Evolutionary conservation across 2,888 invertebrate genomes (phyloP).

Genomic region (Ornithoptera priamus): DNA sequence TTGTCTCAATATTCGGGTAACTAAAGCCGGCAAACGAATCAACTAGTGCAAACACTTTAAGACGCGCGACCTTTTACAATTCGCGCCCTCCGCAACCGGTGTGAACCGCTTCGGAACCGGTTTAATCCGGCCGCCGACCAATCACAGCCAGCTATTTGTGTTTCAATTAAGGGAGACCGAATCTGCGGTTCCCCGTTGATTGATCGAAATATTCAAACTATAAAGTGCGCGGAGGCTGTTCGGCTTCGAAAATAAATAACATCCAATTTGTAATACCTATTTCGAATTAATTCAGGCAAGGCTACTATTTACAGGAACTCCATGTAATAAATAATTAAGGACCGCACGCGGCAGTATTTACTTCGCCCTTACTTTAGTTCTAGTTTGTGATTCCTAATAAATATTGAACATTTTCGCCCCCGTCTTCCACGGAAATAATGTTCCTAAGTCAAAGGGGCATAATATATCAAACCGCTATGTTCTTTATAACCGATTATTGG

Average conservation of each 20-base stretch:
- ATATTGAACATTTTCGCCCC: slow-evolving; percentile 15
- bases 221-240: slow-evolving; percentile 25
- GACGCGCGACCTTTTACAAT: slow-evolving; percentile 47
- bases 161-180: slow-evolving; percentile 68
- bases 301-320: slow-evolving; percentile 21
- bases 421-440: slow-evolving; percentile 18
- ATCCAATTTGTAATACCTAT: slow-evolving; percentile 31
- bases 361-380: slow-evolving; percentile 19
- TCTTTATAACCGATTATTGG: slow-evolving; percentile 8
- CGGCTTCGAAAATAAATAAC: slow-evolving; percentile 31
- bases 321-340: slow-evolving; percentile 30
- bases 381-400: slow-evolving; percentile 21
- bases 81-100: slow-evolving; percentile 50
- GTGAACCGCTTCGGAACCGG: slow-evolving; percentile 51
- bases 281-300: slow-evolving; percentile 29
- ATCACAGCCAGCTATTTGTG: slow-evolving; percentile 72
- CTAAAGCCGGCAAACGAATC: slow-evolving; percentile 20
- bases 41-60: slow-evolving; percentile 43
- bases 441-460: slow-evolving; percentile 10
- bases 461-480: slow-evolving; percentile 10
- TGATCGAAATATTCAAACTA: slow-evolving; percentile 46
- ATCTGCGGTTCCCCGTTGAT: slow-evolving; percentile 62
- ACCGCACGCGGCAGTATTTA: slow-evolving; percentile 16
- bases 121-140: slow-evolving; percentile 61
- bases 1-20: slow-evolving; percentile 12